Conservation (phyloP, 2,888 invertebrate genomes). For the Eupithecia exiguata region DNA sequence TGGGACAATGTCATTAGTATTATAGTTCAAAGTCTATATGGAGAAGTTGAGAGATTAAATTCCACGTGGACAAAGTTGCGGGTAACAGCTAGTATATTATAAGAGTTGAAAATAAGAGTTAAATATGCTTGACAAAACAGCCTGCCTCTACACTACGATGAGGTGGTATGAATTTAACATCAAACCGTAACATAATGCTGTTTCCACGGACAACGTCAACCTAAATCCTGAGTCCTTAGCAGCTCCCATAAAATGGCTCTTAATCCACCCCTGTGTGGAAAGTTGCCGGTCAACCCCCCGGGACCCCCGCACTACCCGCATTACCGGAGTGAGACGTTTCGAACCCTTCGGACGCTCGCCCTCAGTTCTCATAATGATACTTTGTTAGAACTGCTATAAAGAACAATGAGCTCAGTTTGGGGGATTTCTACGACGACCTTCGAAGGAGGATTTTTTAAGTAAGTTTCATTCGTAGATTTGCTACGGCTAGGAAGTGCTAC, state of each 20-base stretch:
- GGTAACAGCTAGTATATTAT: no score
- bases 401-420: constrained; percentile 2
- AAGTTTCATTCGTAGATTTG: constrained; percentile 1
- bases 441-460: neutral
- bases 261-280: neutral
- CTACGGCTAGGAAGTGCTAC: neutral
- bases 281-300: neutral
- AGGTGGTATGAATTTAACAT: no score
- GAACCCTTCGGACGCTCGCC: neutral
- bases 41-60: no score
- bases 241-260: neutral
- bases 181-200: no score
- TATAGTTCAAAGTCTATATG: no score
- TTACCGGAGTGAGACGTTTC: neutral
- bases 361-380: neutral
- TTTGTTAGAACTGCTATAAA: constrained; percentile 9
- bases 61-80: no score
- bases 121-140: no score
- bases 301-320: neutral
- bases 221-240: no score
- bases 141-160: no score
- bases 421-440: neutral
- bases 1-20: no score
- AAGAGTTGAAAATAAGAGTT: no score
- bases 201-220: no score